Conservation (phyloP, 2,888 invertebrate species). For the Rhimphoctona megacephalus region DNA sequence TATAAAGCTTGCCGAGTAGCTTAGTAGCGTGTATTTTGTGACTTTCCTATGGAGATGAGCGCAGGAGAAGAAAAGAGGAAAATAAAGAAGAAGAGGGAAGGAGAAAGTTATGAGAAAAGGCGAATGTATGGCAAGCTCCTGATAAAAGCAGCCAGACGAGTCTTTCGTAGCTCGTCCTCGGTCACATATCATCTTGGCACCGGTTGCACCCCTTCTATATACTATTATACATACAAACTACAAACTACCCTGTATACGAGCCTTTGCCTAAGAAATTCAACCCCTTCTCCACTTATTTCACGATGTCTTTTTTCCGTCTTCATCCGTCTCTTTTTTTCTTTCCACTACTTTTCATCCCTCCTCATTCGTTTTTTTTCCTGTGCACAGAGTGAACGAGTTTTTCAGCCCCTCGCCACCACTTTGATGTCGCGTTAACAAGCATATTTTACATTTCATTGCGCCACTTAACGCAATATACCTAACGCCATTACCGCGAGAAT, state of each 20-base stretch:
- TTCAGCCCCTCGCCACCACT: constrained; percentile 43
- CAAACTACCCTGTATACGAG: constrained; percentile 31
- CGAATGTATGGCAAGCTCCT: constrained; percentile 62
- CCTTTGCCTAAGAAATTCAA: constrained; percentile 35
- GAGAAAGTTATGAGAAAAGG: constrained; percentile 53
- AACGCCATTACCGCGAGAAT: constrained; percentile 73
- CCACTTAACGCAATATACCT: constrained; percentile 80
- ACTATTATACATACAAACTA: constrained; percentile 53
- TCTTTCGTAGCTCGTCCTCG: constrained; percentile 52
- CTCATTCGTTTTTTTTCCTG: constrained; percentile 8
- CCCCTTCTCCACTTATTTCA: constrained; percentile 5
- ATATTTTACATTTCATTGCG: constrained; percentile 83
- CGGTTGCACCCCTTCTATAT: constrained; percentile 38
- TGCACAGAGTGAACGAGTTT: constrained; percentile 24
- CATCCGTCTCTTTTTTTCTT: not conserved
- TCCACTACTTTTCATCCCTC: not conserved
- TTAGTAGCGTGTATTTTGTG: constrained; percentile 33
- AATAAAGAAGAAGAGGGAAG: not conserved
- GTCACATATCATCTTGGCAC: constrained; percentile 58
- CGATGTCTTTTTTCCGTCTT: constrained; percentile 2
- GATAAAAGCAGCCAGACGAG: constrained; percentile 64
- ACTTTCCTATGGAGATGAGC: constrained; percentile 24
- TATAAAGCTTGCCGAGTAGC: constrained; percentile 22
- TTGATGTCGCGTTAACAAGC: constrained; percentile 78
- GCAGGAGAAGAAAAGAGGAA: not conserved